Evolutionary conservation across 1,140 invertebrate species (phyloP), one percentile per base, ranked within the genome.

Genomic region (Lutraria rhynchaena): DNA sequence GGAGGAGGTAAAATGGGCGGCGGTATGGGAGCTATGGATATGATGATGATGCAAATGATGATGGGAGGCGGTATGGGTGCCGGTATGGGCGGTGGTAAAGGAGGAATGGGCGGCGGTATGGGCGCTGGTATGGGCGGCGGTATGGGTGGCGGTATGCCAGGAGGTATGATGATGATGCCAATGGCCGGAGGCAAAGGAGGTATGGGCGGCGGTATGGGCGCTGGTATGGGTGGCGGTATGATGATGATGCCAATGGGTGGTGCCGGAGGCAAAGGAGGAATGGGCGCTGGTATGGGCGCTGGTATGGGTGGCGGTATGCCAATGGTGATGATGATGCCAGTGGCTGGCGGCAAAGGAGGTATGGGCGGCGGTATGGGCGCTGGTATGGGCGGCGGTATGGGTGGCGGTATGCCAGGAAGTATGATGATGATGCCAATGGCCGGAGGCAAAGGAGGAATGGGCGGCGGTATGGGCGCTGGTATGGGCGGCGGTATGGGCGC

Each of bases 231-330:
- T n/a, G 24, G 22, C 27, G n/a, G 37, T 27, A 67, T 67, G 63
- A 15, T 60, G 57, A 60, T 60, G 24, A 58, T 58, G 55, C 55
- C 55, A 58, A 58, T 58, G 55, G 24, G 58, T 31, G 35, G 41
- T 61, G 58, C 58, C 58, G 41, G 41, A 37, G 58, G 61, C 35
- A 17, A 41, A 41, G 3, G 37, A 22, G 3, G 17, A 5, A 31
- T 33, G 58, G 22, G 17, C n/a, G 24, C 17, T 37, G n/a, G 37
- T 27, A 67, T 67, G 63, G 63, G 63, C 22, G 63, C 41, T 24
- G 63, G 63, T 46, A 65, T 41, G n/a, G n/a, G n/a, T n/a, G 76
- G 76, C 51, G 51, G 51, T 24, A 80, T 80, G 76, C 61, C 49
- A 37, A n/a, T n/a, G 53, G 5, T 15, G 15, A 41, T 67, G 55